Evolutionary conservation across 2,113 vertebrate genomes (phyloP).

Genomic region (Cettia cetti): DNA sequence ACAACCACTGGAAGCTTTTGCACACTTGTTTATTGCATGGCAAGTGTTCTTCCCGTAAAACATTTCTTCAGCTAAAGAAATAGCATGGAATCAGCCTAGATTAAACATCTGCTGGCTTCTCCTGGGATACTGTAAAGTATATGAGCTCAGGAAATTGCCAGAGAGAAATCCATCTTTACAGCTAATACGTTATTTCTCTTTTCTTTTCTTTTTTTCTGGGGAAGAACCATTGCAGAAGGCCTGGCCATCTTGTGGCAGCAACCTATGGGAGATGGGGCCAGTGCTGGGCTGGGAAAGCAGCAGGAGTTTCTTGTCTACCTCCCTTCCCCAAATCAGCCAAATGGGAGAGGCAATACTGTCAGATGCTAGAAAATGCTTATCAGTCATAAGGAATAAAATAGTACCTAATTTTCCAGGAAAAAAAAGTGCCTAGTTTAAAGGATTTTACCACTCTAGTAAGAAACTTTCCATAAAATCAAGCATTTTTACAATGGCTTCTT

Average conservation of each 20-base stretch:
- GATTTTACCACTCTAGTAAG: neutral
- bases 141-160: neutral
- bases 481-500: neutral
- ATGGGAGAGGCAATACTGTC: neutral
- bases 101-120: conserved; percentile 5
- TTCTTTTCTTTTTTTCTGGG: neutral
- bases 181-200: neutral
- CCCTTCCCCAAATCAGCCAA: neutral
- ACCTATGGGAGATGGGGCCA: neutral
- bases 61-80: neutral
- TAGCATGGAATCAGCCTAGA: neutral
- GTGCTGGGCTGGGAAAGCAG: neutral
- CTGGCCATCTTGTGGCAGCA: neutral
- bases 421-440: neutral
- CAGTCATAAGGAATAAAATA: neutral
- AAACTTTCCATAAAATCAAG: neutral
- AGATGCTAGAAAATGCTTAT: neutral
- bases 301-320: neutral
- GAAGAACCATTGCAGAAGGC: neutral
- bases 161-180: neutral
- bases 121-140: neutral
- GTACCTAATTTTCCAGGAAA: neutral
- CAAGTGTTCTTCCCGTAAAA: neutral
- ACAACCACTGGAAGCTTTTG: neutral
- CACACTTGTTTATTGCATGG: neutral